Conservation (phyloP, 2,113 vertebrate genomes). For the Psettodes erumei region DNA sequence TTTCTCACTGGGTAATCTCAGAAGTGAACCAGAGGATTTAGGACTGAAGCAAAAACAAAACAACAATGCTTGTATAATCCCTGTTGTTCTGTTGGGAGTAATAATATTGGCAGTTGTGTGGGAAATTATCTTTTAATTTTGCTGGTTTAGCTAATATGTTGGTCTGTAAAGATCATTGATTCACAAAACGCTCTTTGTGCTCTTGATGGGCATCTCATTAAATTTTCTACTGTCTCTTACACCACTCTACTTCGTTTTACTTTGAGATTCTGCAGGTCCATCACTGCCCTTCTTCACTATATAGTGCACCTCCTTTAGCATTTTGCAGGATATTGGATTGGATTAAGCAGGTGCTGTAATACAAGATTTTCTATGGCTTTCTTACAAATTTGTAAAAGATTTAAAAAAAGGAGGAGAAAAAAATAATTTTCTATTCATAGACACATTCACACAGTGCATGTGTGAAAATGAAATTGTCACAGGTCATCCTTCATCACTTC, state of each 20-base stretch:
- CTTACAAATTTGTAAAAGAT: conserved; percentile 34
- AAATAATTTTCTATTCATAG: conserved; percentile 44
- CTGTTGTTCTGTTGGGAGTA: conserved; percentile 17
- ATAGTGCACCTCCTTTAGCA: conserved; percentile 53
- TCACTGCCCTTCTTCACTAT: conserved; percentile 29
- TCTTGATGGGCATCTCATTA: conserved; percentile 54
- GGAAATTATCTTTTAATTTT: conserved; percentile 53
- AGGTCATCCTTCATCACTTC: conserved; percentile 35
- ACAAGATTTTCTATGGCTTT: conserved; percentile 43
- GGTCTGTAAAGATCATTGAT: conserved; percentile 55
- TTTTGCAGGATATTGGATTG: conserved; percentile 64
- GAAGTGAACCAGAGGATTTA: conserved; percentile 23
- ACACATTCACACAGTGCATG: conserved; percentile 9
- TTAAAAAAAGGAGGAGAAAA: conserved; percentile 29
- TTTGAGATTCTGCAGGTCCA: conserved; percentile 58
- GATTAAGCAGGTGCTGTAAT: conserved; percentile 41
- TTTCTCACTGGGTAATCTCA: not conserved
- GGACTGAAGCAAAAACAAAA: conserved; percentile 4
- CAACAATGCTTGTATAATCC: conserved; percentile 9
- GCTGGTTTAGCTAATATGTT: conserved; percentile 45
- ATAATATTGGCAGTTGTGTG: conserved; percentile 45
- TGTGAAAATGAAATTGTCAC: conserved; percentile 37
- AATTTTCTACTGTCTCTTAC: conserved; percentile 43
- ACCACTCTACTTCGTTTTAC: conserved; percentile 63
- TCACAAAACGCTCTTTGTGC: conserved; percentile 44